Base-by-base conservation (phyloP, 2,113 vertebrate species). In the Odontesthes bonariensis region DNA sequence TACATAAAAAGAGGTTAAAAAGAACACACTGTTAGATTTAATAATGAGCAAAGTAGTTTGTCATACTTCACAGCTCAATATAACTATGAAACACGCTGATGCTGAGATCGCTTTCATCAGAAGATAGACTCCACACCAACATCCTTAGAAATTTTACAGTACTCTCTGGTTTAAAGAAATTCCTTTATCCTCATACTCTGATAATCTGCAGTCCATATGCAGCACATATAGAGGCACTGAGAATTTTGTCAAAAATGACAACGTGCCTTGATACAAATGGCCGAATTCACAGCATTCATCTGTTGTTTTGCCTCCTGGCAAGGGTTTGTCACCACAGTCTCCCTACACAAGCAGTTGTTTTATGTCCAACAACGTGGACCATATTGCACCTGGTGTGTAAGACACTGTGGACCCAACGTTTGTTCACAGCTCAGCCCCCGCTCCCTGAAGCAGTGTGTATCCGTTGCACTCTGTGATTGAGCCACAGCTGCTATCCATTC, bases 361-460 rank as follows among this genome's bases (percentile, higher is more conserved):
- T 23, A 68, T 59, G 54, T 59, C 58, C 54, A 31, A 60, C 69
- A 69, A 32, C 52, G 64, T n/a, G 22, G 35, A 67, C n/a, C 46
- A 51, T 8, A 38, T 40, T 55, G 32, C 33, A 51, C 40, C 55
- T 49, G 33, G 35, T 58, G 27, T 79, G 35, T 53, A 44, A 44
- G 33, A 17, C 53, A 49, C 32, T 20, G 10, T 19, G 32, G n/a
- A 42, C 19, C 10, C 5, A 56, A 23, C n/a, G 42, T 42, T 27
- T 71, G 16, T 72, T 68, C 58, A 12, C 31, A 73, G 58, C 31
- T 20, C 47, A 38, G 10, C 32, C 57, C 49, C 23, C 51, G 4
- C 9, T 67, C 14, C 55, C 14, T 27, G 54, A 68, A 47, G 23
- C 20, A 69, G 6, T 5, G 13, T 65, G 69, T 52, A 70, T 64